These are phyloP conservation scores for Tridacna gigas DNA, from an alignment of 2,888 invertebrate genomes.

Conservation along the genomic window DNA sequence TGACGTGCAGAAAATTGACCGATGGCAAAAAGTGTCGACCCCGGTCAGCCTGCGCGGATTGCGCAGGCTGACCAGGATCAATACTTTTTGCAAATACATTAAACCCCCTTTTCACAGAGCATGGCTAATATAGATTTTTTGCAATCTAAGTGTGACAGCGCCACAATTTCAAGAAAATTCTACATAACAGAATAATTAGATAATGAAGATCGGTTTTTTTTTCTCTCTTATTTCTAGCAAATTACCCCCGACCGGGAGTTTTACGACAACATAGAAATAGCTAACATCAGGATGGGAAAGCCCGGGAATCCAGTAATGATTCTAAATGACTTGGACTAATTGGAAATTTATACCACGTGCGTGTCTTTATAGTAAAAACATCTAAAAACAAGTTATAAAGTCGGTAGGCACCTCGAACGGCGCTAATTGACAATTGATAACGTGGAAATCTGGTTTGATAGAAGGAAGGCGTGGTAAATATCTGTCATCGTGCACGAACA, in stretches of 20 bases:
- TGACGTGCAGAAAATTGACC: too few relatives aligned
- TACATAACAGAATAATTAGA: too few relatives aligned
- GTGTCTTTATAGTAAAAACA: background rate
- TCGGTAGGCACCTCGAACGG: background rate
- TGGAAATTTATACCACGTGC: background rate
- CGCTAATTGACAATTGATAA: background rate
- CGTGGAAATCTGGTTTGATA: background rate
- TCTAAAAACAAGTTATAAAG: background rate
- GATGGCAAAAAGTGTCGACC: too few relatives aligned
- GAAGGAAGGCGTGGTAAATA: background rate
- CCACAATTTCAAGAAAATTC: too few relatives aligned
- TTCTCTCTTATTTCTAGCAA: background rate
- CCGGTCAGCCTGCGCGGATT: too few relatives aligned
- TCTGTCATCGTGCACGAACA: background rate
- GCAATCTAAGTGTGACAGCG: too few relatives aligned
- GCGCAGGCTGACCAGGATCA: too few relatives aligned
- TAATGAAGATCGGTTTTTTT: too few relatives aligned
- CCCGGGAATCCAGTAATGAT: background rate
- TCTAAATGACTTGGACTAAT: conserved; percentile 1
- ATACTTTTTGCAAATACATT: too few relatives aligned
- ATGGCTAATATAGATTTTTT: too few relatives aligned
- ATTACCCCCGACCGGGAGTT: background rate
- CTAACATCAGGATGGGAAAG: background rate
- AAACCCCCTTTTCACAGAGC: too few relatives aligned
- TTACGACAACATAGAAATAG: background rate